phyloP scores from a whole-genome alignment of 2,888 invertebrate species.

The Orchesellides sinensis region DNA sequence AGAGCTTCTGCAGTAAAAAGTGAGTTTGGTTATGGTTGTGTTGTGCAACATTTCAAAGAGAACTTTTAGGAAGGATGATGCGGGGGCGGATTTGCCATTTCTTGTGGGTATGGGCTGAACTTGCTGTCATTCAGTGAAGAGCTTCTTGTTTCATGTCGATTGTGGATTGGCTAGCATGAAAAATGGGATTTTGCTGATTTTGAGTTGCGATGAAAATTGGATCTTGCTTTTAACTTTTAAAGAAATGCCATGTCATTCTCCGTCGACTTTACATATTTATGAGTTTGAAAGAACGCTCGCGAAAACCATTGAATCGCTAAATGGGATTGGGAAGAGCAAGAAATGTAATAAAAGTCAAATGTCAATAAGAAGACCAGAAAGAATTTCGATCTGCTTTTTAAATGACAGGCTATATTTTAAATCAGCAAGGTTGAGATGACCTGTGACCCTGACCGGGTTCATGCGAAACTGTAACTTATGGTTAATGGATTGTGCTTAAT shows the following conservation, averaged over 20 bases:
- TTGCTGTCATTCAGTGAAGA: conserved; percentile 17
- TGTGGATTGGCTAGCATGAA: not conserved
- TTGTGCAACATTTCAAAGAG: not conserved
- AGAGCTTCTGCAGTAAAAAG: no score
- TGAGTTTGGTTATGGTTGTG: conserved; percentile 10
- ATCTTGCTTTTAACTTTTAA: not conserved
- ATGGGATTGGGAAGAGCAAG: no score
- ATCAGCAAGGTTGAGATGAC: no score
- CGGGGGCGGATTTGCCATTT: conserved; percentile 34
- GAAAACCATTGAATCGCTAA: no score
- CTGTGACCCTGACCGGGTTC: no score
- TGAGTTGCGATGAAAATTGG: not conserved
- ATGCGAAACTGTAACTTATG: no score
- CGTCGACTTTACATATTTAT: no score
- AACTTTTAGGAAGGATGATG: not conserved
- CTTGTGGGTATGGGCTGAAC: conserved; percentile 31
- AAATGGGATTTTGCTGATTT: not conserved
- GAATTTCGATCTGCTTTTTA: no score
- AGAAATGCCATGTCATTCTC: not conserved
- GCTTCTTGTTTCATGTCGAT: conserved; percentile 30
- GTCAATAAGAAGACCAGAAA: not conserved
- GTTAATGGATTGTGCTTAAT: no score
- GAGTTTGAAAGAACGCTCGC: no score
- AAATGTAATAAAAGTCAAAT: not conserved
- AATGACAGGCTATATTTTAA: no score